phyloP scores from a whole-genome alignment of 2,888 invertebrate species.

The Rhingia rostrata region DNA sequence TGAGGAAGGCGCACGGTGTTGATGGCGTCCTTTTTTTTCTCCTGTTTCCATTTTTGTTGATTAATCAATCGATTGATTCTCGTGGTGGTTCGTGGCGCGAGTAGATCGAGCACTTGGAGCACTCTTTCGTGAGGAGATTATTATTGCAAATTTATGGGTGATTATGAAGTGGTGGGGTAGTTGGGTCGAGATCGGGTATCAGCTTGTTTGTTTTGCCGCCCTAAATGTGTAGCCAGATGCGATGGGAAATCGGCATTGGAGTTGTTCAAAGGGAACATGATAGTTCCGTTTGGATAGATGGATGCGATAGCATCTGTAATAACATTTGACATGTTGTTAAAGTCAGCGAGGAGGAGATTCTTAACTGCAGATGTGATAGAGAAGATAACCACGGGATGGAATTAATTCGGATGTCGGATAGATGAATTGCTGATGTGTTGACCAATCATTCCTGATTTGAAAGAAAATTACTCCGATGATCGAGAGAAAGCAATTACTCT shows the following conservation, averaged over 20 bases:
- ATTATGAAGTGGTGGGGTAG: constrained; percentile 64
- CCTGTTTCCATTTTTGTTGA: constrained; percentile 44
- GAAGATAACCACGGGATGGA: constrained; percentile 11
- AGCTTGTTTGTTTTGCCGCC: constrained; percentile 49
- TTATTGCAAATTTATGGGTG: constrained; percentile 72
- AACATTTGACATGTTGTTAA: constrained; percentile 67
- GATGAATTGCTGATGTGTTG: constrained; percentile 28
- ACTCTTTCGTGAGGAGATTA: constrained; percentile 29
- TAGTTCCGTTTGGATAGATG: constrained; percentile 22
- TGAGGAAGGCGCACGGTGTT: constrained; percentile 52
- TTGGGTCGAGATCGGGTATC: constrained; percentile 1
- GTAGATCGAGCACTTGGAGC: constrained; percentile 47
- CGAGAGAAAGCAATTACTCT: constrained; percentile 35
- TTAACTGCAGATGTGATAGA: constrained; percentile 25
- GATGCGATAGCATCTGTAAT: constrained; percentile 42
- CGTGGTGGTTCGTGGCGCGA: constrained; percentile 7
- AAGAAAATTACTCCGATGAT: constrained; percentile 11
- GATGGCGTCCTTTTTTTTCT: constrained; percentile 18
- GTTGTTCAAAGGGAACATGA: constrained; percentile 38
- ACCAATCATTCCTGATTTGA: constrained; percentile 7
- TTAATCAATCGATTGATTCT: constrained; percentile 69
- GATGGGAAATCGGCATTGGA: constrained; percentile 32
- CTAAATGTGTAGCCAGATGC: constrained; percentile 13
- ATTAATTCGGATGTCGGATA: neutral
- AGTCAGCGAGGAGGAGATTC: constrained; percentile 29